Conservation (phyloP, 2,113 vertebrate species). For the Suricata suricatta region DNA sequence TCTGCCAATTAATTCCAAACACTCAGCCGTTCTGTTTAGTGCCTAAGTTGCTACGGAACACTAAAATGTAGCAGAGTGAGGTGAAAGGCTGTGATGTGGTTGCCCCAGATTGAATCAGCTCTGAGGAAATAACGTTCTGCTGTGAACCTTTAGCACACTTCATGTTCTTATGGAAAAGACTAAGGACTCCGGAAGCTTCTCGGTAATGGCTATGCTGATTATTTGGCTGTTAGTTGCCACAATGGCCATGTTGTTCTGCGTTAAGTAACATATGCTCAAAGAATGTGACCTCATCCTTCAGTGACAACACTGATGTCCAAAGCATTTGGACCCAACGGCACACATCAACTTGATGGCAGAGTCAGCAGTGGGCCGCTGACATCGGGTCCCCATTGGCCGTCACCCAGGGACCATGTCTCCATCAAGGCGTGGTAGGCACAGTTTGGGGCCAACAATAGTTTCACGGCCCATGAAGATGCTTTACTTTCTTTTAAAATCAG, state of each 20-base stretch:
- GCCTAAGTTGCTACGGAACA: not conserved
- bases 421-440: not conserved
- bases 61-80: not conserved
- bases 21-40: not conserved
- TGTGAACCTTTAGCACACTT: not conserved
- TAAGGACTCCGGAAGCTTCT: not conserved
- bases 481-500: not conserved
- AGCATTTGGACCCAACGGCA: not conserved
- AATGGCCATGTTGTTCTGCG: not conserved
- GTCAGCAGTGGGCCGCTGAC: fast-evolving
- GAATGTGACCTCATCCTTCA: not conserved
- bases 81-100: not conserved
- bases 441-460: too few relatives aligned
- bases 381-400: not conserved
- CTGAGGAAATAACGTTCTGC: not conserved
- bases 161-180: not conserved
- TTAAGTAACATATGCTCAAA: not conserved
- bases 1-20: not conserved
- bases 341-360: too few relatives aligned
- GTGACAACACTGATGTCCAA: not conserved
- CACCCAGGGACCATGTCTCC: not conserved
- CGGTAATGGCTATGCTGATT: not conserved
- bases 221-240: not conserved
- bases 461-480: not conserved
- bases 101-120: not conserved